A percentile compares a stretch with the other conserved stretches of the same genome.
phyloP scores from a whole-genome alignment of 2,113 vertebrate genomes.

The Trichomycterus rosablanca region DNA sequence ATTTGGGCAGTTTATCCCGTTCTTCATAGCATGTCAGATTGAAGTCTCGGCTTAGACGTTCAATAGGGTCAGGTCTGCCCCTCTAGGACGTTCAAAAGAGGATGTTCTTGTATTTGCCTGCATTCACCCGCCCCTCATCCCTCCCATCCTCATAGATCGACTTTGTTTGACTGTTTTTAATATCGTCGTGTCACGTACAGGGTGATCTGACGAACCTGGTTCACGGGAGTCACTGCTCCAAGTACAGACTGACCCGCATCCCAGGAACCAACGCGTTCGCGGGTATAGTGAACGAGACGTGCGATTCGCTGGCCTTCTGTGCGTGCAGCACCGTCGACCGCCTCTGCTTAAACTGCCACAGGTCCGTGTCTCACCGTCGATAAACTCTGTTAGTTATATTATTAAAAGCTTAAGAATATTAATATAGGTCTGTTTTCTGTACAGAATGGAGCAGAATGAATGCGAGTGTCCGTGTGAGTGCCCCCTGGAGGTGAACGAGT shows the following conservation, averaged over 20 bases:
- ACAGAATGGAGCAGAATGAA: slow-evolving; percentile 97
- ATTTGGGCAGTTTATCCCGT: no score
- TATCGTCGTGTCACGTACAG: slow-evolving; percentile 55
- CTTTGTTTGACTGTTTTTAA: not conserved
- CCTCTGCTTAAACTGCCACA: slow-evolving; percentile 97
- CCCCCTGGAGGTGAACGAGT: slow-evolving; percentile 97
- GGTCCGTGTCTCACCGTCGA: slow-evolving; percentile 59
- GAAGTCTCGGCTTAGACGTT: no score
- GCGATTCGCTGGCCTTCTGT: slow-evolving; percentile 93
- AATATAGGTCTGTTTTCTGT: no score
- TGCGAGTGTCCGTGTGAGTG: slow-evolving; percentile 98
- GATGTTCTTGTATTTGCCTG: no score
- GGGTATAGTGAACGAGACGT: slow-evolving; percentile 95
- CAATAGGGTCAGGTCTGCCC: no score
- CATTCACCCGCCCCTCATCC: no score
- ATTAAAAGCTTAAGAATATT: no score
- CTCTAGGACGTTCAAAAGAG: no score
- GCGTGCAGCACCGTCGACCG: slow-evolving; percentile 97
- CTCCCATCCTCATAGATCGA: no score
- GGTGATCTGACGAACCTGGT: slow-evolving; percentile 96
- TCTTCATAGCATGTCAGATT: no score
- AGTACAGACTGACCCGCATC: slow-evolving; percentile 88
- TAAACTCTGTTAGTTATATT: not conserved
- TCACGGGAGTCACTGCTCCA: slow-evolving; percentile 95
- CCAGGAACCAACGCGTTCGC: slow-evolving; percentile 94